A percentile compares a stretch with the other conserved stretches of the same genome.
Evolutionary conservation across 2,888 invertebrate genomes (phyloP).

Genomic region (Drosophila falleni): DNA sequence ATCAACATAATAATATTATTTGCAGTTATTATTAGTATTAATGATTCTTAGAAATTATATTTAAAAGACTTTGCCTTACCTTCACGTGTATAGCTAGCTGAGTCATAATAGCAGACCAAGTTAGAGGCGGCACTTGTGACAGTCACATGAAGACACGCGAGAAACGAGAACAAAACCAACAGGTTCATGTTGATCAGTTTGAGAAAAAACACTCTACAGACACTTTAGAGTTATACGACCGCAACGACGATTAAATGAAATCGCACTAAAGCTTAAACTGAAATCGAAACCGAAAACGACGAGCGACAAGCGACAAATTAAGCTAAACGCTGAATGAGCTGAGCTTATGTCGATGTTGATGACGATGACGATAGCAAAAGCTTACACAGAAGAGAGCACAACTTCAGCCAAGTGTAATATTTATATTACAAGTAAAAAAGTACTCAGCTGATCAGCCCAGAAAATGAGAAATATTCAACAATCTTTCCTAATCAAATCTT

Average conservation of each 20-base stretch:
- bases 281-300: constrained; percentile 49
- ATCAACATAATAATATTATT: not conserved
- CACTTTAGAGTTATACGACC: constrained; percentile 42
- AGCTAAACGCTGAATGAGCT: constrained; percentile 13
- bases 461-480: not conserved
- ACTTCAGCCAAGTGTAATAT: not conserved
- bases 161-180: constrained; percentile 63
- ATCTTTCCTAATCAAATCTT: not conserved
- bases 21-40: not conserved
- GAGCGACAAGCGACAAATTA: constrained; percentile 21
- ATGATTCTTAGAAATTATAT: not conserved
- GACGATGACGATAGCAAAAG: constrained; percentile 39
- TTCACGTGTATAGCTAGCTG: constrained; percentile 82
- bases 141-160: constrained; percentile 58
- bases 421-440: not conserved
- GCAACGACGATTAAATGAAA: constrained; percentile 58
- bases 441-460: not conserved
- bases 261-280: constrained; percentile 61
- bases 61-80: constrained; percentile 66
- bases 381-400: constrained; percentile 22
- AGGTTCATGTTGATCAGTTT: constrained; percentile 54
- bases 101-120: constrained; percentile 84
- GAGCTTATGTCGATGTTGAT: constrained; percentile 24
- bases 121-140: constrained; percentile 68
- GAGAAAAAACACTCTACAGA: constrained; percentile 8